Evolutionary conservation across 2,888 invertebrate species (phyloP), one percentile per base, ranked within the genome.

Genomic region (Ryuthela nishihirai): DNA sequence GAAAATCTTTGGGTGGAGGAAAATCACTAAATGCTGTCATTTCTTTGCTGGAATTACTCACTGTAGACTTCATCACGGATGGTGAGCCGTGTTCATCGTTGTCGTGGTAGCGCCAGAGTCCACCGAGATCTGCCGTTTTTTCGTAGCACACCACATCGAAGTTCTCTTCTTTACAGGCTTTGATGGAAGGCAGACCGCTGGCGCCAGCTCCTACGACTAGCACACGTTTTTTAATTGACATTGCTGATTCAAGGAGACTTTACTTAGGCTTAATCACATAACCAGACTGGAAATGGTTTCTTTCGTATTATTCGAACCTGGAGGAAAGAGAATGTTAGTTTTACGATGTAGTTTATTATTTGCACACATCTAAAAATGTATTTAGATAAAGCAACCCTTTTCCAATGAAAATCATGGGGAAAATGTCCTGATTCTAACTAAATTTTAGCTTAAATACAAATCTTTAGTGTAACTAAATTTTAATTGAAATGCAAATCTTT

Each of bases 11-110:
- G 1, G 64, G 53, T 1, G 75, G 72, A 2, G 77, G 77, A 65
- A 76, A 78, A 67, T 79, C 73, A 49, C 72, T 73, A 65, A 71
- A 74, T 4, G 73, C 68, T 5, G 67, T 69, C 67, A 73, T 69
- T 64, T 72, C 73, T 64, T 76, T 76, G 52, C 71, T 72, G 2
- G 72, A 71, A 60, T 75, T 76, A 59, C 72, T 75, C 12, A 73
- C 65, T 0, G 76, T 74, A 6, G 67, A 66, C 34, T 72, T 70
- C 68, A 71, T 73, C 7, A 73, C 72, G 3, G 71, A 72, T 0
- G 68, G 66, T 21, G 69, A 65, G 39, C 64, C 66, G 10, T 65
- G 60, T 3, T 54, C 26, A 15, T 62, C 62, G n/a, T 60, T 60
- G 1, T 67, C 66, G 15, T 71, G 61, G 45, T 63, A 68, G 3